These are phyloP conservation scores for Erebia epiphron DNA, from an alignment of 2,888 invertebrate genomes.

Conservation along the genomic window DNA sequence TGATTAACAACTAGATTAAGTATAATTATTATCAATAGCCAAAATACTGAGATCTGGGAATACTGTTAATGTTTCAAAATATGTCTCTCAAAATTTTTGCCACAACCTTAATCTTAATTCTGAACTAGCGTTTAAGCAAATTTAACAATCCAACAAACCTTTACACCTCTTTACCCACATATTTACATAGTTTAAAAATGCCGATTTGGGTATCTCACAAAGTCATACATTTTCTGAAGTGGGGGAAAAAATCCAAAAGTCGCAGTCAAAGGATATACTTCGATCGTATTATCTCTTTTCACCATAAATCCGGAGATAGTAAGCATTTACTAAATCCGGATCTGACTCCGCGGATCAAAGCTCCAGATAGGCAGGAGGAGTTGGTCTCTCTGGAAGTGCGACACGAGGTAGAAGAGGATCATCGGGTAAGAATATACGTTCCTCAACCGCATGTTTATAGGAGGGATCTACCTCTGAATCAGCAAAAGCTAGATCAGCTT, in stretches of 20 bases:
- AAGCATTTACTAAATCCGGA: constrained; percentile 68
- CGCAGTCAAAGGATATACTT: not conserved
- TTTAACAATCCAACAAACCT: constrained; percentile 73
- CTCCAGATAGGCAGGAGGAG: constrained; percentile 80
- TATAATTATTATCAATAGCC: constrained; percentile 55
- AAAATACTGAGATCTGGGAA: constrained; percentile 70
- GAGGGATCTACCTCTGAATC: constrained; percentile 85
- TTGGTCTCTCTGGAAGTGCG: constrained; percentile 81
- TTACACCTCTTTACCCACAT: constrained; percentile 29
- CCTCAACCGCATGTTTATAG: constrained; percentile 85
- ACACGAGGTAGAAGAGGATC: constrained; percentile 81
- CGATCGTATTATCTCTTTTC: constrained; percentile 54
- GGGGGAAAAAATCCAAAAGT: constrained; percentile 12
- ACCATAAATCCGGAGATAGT: constrained; percentile 60
- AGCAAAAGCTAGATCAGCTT: constrained; percentile 84
- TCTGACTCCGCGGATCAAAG: constrained; percentile 80
- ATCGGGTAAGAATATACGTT: constrained; percentile 83
- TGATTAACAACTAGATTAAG: constrained; percentile 64
- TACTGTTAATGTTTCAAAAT: constrained; percentile 78
- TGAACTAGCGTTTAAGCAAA: constrained; percentile 67
- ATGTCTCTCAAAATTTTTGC: constrained; percentile 77
- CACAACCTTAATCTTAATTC: constrained; percentile 71
- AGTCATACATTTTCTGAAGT: not conserved
- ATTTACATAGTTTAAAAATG: constrained; percentile 32
- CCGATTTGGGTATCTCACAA: constrained; percentile 26